These are phyloP conservation scores for Beaufortia kweichowensis DNA, from an alignment of 2,113 vertebrate genomes.

Conservation along the genomic window DNA sequence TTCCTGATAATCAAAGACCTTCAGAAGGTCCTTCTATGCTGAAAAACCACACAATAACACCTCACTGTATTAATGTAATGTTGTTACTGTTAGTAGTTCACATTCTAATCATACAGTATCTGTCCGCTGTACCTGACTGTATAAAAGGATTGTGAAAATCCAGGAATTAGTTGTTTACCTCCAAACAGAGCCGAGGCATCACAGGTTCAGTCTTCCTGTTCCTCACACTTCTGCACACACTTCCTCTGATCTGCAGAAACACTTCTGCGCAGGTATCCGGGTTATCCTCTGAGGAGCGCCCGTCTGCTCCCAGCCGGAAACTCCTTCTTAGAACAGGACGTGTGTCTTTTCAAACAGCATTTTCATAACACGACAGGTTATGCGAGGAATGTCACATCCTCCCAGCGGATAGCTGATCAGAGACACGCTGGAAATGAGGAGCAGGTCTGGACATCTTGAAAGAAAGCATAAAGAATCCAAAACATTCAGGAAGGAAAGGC, in stretches of 20 bases:
- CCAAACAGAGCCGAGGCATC: neutral
- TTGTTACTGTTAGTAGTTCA: too few species aligned
- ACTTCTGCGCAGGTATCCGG: constrained; percentile 69
- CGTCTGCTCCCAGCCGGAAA: constrained; percentile 58
- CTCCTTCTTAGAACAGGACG: constrained; percentile 61
- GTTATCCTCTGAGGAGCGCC: constrained; percentile 66
- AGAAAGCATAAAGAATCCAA: too few species aligned
- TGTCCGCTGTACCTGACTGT: too few species aligned
- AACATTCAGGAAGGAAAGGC: neutral
- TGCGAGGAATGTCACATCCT: constrained; percentile 59
- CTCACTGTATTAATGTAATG: neutral
- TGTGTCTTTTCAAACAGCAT: constrained; percentile 57
- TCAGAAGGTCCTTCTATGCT: neutral
- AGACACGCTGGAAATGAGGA: too few species aligned
- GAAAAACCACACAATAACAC: neutral
- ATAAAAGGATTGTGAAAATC: too few species aligned
- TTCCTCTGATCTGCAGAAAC: constrained; percentile 57
- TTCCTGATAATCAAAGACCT: neutral
- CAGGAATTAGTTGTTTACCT: constrained; percentile 9
- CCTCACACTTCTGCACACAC: constrained; percentile 58
- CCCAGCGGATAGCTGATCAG: neutral
- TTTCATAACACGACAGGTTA: constrained; percentile 50
- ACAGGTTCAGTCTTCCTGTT: constrained; percentile 60
- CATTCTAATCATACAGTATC: too few species aligned
- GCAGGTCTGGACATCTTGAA: too few species aligned